Evolutionary conservation across 2,888 invertebrate genomes (phyloP).

Genomic region (Incurvaria masculella): DNA sequence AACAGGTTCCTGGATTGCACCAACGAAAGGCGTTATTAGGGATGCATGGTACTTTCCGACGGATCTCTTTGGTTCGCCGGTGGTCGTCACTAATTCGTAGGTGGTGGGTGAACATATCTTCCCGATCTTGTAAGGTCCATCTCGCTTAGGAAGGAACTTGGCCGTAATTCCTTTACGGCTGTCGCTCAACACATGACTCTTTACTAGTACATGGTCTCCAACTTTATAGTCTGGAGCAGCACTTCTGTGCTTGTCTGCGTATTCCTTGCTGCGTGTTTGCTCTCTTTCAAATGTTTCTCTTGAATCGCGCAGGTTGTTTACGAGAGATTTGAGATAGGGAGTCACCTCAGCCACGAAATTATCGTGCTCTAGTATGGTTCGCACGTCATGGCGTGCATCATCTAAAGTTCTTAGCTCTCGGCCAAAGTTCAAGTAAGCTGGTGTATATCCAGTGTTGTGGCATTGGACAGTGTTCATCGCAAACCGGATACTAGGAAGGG

Average conservation of each 20-base stretch:
- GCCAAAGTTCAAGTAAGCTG: constrained; percentile 26
- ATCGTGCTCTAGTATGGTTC: constrained; percentile 18
- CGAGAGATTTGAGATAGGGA: background rate
- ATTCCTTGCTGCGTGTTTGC: background rate
- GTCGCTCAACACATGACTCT: constrained; percentile 1
- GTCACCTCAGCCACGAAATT: constrained; percentile 22
- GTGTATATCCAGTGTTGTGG: constrained; percentile 21
- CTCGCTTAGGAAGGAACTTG: constrained; percentile 1
- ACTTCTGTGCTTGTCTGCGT: background rate
- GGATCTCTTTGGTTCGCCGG: background rate
- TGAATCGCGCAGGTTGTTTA: background rate
- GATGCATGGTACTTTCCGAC: background rate
- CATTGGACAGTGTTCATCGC: constrained; percentile 23
- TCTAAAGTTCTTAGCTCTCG: constrained; percentile 25
- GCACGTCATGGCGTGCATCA: constrained; percentile 21
- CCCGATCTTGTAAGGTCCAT: constrained; percentile 1
- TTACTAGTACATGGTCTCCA: constrained; percentile 1
- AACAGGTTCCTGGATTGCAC: background rate
- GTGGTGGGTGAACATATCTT: constrained; percentile 1
- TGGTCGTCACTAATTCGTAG: background rate
- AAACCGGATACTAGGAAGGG: constrained; percentile 23
- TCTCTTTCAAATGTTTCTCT: background rate
- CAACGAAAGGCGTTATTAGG: background rate
- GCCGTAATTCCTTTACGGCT: background rate
- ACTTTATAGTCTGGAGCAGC: background rate